These are phyloP conservation scores for Daphoenositta chrysoptera DNA, from an alignment of 2,113 vertebrate species.

Conservation along the genomic window DNA sequence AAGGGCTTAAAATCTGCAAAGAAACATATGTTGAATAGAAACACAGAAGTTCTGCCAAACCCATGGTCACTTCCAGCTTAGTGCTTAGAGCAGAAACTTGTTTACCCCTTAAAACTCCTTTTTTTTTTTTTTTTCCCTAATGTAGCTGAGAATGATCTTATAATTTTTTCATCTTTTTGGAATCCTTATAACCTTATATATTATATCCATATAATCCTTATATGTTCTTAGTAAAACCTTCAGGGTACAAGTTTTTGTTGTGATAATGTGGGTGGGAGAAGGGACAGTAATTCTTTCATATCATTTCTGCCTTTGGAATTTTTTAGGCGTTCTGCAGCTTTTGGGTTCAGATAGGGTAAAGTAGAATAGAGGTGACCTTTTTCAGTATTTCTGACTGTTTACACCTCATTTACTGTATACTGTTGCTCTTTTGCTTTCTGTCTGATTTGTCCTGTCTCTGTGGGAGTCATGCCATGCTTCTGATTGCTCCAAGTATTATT, in stretches of 20 bases:
- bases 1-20: neutral
- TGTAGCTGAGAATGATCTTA: neutral
- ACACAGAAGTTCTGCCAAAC: neutral
- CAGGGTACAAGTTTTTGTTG: neutral
- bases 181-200: neutral
- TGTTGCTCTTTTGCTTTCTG: neutral
- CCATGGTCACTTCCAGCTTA: neutral
- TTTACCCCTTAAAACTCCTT: neutral
- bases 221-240: neutral
- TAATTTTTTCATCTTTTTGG: neutral
- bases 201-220: too few relatives aligned
- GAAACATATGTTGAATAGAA: neutral
- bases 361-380: neutral
- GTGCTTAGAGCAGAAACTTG: neutral
- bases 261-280: neutral
- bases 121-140: neutral
- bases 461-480: neutral
- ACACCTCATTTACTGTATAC: neutral
- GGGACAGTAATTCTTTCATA: neutral
- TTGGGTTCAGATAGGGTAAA: neutral
- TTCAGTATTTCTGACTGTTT: neutral
- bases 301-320: neutral
- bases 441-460: neutral
- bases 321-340: neutral
- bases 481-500: neutral